These are phyloP conservation scores for Scaptomyza graminum DNA, from an alignment of 1,140 invertebrate species.

Conservation along the genomic window DNA sequence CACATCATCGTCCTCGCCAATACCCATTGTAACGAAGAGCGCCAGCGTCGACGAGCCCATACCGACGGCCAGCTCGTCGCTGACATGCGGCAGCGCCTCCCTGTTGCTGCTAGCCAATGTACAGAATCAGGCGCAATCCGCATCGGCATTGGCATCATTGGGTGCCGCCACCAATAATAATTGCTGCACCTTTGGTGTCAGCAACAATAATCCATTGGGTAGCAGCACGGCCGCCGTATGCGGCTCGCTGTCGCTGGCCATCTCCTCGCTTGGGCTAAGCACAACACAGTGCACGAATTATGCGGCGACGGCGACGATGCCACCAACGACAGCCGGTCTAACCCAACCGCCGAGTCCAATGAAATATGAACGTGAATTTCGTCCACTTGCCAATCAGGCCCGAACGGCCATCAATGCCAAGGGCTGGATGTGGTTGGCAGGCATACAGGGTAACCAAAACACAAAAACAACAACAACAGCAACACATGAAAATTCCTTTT, in stretches of 20 bases:
- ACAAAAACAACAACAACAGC: neutral
- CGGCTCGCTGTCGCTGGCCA: conserved; percentile 79
- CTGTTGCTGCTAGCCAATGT: conserved; percentile 45
- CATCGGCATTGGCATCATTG: conserved; percentile 24
- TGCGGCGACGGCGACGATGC: conserved; percentile 42
- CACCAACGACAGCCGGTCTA: conserved; percentile 3
- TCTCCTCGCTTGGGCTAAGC: conserved; percentile 77
- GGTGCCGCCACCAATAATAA: conserved; percentile 28
- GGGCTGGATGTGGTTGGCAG: conserved; percentile 93
- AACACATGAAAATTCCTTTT: too few species aligned
- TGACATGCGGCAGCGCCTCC: conserved; percentile 36
- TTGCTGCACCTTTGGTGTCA: conserved; percentile 54
- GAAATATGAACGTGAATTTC: conserved; percentile 80
- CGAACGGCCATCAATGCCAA: conserved; percentile 87
- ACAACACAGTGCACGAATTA: conserved; percentile 51
- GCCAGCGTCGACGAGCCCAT: conserved; percentile 82
- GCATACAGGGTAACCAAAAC: conserved; percentile 86
- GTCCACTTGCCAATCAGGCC: conserved; percentile 83
- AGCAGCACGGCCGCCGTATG: conserved; percentile 81
- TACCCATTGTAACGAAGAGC: conserved; percentile 83
- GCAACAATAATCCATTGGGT: conserved; percentile 53
- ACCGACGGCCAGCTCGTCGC: conserved; percentile 43
- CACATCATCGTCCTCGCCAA: conserved; percentile 79
- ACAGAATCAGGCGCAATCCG: conserved; percentile 47
- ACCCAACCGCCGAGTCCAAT: conserved; percentile 81